These are phyloP conservation scores for Gerris lacustris DNA, from an alignment of 2,888 invertebrate genomes.

Conservation along the genomic window DNA sequence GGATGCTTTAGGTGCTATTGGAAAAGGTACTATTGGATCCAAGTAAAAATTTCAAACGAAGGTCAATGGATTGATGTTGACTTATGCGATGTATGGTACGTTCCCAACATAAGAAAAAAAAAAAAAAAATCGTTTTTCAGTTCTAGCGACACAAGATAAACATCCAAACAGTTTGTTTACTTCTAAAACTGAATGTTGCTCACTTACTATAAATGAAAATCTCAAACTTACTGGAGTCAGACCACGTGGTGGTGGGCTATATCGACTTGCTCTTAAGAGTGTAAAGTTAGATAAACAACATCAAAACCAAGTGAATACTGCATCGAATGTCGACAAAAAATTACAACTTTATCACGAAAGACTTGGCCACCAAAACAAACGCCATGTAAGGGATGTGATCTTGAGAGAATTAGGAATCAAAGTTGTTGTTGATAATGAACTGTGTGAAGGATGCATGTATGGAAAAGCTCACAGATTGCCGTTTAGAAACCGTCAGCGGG, in stretches of 20 bases:
- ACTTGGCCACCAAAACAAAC: constrained; percentile 4
- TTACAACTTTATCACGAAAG: constrained; percentile 8
- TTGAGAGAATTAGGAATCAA: not conserved
- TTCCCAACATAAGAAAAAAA: constrained; percentile 8
- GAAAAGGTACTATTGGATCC: constrained; percentile 10
- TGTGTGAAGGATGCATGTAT: constrained; percentile 29
- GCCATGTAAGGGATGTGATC: not conserved
- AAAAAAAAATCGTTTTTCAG: too few species aligned
- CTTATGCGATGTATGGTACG: constrained; percentile 10
- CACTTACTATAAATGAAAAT: constrained; percentile 1
- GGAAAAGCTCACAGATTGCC: constrained; percentile 25
- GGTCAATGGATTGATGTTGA: constrained; percentile 6
- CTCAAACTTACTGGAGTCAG: not conserved
- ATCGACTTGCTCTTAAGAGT: not conserved
- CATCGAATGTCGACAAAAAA: not conserved
- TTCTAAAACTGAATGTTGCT: too few species aligned
- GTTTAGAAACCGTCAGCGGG: constrained; percentile 19
- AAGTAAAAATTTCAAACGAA: not conserved
- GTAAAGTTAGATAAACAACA: not conserved
- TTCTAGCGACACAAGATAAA: constrained; percentile 14
- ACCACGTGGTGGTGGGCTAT: not conserved
- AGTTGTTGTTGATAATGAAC: constrained; percentile 19
- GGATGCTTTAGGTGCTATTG: constrained; percentile 1
- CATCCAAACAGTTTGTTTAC: too few species aligned
- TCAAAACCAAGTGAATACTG: not conserved